Evolutionary conservation across 2,113 vertebrate species (phyloP).

Genomic region (Calidris pygmaea): DNA sequence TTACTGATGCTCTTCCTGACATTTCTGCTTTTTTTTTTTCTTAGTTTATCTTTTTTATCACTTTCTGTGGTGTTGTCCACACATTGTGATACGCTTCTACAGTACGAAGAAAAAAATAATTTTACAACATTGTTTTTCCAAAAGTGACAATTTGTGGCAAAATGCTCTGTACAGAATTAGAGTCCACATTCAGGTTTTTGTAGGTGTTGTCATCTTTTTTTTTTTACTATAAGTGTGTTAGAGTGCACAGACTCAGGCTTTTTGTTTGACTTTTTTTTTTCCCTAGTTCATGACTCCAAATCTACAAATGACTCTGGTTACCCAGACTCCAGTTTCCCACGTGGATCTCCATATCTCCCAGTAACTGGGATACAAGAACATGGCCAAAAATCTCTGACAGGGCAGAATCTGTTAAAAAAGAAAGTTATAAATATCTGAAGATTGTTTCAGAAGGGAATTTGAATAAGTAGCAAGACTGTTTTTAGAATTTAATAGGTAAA

Average conservation of each 20-base stretch:
- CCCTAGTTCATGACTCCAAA: neutral
- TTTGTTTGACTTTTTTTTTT: too few relatives aligned
- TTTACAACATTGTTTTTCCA: neutral
- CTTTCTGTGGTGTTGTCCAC: neutral
- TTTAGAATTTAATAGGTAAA: neutral
- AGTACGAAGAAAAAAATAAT: neutral
- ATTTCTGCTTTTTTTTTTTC: neutral
- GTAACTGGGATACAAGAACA: neutral
- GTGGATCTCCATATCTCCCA: neutral
- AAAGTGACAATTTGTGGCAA: neutral
- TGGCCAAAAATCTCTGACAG: fast-evolving
- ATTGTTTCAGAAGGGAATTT: neutral
- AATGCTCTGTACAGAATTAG: neutral
- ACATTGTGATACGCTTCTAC: neutral
- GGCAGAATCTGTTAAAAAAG: neutral
- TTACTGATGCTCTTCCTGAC: neutral
- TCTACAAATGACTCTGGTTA: neutral
- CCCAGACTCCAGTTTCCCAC: neutral
- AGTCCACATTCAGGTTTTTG: neutral
- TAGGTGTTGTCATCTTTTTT: neutral
- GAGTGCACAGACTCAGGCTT: neutral
- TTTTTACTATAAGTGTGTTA: neutral
- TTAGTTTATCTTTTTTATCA: neutral
- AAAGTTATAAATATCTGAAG: neutral
- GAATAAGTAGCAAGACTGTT: neutral